A percentile compares a stretch with the other conserved stretches of the same genome.
Conservation (phyloP, 2,888 invertebrate genomes). For the Deroplatys truncata region DNA sequence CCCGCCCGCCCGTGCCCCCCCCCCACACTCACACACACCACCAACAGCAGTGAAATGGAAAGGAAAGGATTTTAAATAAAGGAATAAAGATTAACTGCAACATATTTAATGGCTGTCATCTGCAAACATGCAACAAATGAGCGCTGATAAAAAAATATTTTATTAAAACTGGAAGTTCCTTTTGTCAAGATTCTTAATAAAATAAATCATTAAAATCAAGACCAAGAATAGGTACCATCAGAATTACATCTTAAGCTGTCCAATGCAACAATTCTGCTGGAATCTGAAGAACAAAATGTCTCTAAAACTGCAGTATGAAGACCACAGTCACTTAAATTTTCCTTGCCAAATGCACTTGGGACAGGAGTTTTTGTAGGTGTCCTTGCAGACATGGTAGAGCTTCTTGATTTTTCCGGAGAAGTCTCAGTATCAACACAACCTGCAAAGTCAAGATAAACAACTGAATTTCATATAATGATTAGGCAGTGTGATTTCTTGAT, state of each 20-base stretch:
- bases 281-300: constrained; percentile 61
- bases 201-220: not conserved
- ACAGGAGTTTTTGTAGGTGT: constrained; percentile 49
- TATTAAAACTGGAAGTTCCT: too few species aligned
- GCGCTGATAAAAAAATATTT: too few species aligned
- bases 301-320: constrained; percentile 59
- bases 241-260: constrained; percentile 58
- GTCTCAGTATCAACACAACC: not conserved
- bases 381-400: constrained; percentile 39
- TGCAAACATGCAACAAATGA: too few species aligned
- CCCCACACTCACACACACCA: too few species aligned
- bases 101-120: too few species aligned
- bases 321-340: constrained; percentile 86
- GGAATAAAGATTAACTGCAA: too few species aligned
- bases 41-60: too few species aligned
- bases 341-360: constrained; percentile 66
- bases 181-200: not conserved
- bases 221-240: constrained; percentile 26
- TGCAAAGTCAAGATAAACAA: not conserved
- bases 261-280: constrained; percentile 49
- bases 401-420: constrained; percentile 44
- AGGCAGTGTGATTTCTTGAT: too few species aligned
- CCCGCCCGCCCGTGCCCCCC: too few species aligned
- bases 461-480: too few species aligned
- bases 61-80: too few species aligned